Evolutionary conservation across 2,797 vertebrate species (phyloP).

Genomic region (Anolis apletophallus): DNA sequence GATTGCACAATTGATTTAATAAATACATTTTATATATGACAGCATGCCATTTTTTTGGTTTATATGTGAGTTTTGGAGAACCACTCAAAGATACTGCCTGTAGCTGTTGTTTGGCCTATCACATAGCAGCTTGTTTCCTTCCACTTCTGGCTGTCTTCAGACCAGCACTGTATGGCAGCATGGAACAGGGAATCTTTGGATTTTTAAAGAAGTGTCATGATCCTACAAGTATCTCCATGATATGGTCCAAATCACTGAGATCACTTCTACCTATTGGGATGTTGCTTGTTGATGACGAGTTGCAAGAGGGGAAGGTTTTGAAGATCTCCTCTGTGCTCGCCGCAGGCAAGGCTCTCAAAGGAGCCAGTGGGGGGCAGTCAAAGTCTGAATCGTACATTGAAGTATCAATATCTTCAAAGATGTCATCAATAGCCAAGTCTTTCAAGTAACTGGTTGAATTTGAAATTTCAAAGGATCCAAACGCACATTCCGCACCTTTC

Average conservation of each 20-base stretch:
- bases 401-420: constrained; percentile 91
- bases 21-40: constrained; percentile 61
- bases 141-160: constrained; percentile 65
- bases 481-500: constrained; percentile 76
- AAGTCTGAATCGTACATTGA: constrained; percentile 90
- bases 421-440: constrained; percentile 87
- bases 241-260: constrained; percentile 89
- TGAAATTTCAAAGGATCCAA: constrained; percentile 83
- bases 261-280: constrained; percentile 85
- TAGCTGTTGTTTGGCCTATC: constrained; percentile 47
- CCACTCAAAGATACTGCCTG: background rate
- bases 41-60: constrained; percentile 63
- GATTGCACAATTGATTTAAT: constrained; percentile 78
- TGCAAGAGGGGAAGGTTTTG: constrained; percentile 78
- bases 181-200: constrained; percentile 70
- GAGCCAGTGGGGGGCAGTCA: constrained; percentile 74
- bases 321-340: constrained; percentile 77
- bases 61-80: constrained; percentile 55
- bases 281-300: constrained; percentile 75
- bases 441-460: constrained; percentile 87
- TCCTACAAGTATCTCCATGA: constrained; percentile 90
- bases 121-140: constrained; percentile 50
- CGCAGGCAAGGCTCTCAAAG: constrained; percentile 71
- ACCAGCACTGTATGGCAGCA: constrained; percentile 65
- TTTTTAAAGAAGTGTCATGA: constrained; percentile 77